Conservation (phyloP, 2,888 invertebrate species). For the Eupithecia vulgata region DNA sequence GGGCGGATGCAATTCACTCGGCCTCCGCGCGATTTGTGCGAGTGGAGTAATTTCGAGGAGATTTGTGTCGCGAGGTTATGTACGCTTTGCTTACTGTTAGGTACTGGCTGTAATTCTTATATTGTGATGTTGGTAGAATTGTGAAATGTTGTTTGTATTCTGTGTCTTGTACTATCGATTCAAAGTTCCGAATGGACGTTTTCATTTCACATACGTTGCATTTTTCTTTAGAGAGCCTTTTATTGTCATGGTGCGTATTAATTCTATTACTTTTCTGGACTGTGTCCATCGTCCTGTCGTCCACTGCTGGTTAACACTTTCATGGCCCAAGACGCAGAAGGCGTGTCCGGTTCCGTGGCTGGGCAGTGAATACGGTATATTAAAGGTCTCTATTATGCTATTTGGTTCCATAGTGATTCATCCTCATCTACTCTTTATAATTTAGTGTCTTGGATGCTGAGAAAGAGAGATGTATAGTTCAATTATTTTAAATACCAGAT, state of each 20-base stretch:
- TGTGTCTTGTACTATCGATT: neutral
- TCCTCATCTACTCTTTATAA: neutral
- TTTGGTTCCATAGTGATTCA: neutral
- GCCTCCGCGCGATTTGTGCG: conserved; percentile 79
- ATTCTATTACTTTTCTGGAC: neutral
- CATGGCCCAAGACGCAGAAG: too few relatives aligned
- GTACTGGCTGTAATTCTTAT: neutral
- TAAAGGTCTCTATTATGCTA: neutral
- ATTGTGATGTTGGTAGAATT: neutral
- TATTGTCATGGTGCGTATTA: neutral
- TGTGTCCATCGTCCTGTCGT: neutral
- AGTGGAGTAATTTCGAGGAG: conserved; percentile 78
- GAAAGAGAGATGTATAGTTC: neutral
- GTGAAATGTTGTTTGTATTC: neutral
- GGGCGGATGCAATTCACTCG: conserved; percentile 82
- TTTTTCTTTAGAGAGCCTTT: neutral
- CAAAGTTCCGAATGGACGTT: neutral
- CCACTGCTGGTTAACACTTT: too few relatives aligned
- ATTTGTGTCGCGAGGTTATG: conserved; percentile 61
- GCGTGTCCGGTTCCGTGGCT: too few relatives aligned
- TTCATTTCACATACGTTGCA: neutral
- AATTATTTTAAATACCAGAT: neutral
- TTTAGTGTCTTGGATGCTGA: neutral
- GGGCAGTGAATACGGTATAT: too few relatives aligned
- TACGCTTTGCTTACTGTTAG: conserved; percentile 4